Conservation (phyloP, 2,797 vertebrate species). For the Gallinago stenura region DNA sequence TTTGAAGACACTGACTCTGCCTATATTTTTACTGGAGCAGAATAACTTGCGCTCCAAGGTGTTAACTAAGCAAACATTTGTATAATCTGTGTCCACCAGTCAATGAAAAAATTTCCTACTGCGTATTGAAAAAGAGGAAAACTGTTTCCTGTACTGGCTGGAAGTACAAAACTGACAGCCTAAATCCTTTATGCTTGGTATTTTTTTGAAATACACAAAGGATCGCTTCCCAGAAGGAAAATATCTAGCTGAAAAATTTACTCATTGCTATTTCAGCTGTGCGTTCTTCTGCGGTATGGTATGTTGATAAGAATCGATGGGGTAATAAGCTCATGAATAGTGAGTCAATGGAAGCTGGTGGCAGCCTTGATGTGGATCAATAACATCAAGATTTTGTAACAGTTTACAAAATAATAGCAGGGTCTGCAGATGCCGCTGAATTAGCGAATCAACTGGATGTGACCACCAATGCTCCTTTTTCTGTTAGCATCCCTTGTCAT, state of each 20-base stretch:
- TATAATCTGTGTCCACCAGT: background rate
- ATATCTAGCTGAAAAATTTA: background rate
- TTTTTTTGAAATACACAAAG: background rate
- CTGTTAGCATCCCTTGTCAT: background rate
- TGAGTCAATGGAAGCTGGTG: slow-evolving; percentile 23
- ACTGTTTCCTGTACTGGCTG: background rate
- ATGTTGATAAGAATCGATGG: slow-evolving; percentile 30
- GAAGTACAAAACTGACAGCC: background rate
- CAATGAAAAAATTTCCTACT: background rate
- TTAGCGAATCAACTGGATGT: background rate
- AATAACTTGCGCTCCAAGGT: background rate
- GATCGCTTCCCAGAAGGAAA: background rate
- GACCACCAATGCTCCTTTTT: background rate
- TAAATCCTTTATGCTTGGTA: background rate
- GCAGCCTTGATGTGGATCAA: background rate
- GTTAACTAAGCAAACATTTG: slow-evolving; percentile 15
- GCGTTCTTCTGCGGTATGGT: background rate
- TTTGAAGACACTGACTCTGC: background rate
- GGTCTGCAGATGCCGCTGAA: background rate
- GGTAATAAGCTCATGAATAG: background rate
- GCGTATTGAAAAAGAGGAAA: background rate
- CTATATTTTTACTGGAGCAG: background rate
- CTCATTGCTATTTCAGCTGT: background rate
- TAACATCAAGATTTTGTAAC: slow-evolving; percentile 10
- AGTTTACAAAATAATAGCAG: background rate